phyloP scores from a whole-genome alignment of 2,797 vertebrate genomes.

The Echeneis naucrates region DNA sequence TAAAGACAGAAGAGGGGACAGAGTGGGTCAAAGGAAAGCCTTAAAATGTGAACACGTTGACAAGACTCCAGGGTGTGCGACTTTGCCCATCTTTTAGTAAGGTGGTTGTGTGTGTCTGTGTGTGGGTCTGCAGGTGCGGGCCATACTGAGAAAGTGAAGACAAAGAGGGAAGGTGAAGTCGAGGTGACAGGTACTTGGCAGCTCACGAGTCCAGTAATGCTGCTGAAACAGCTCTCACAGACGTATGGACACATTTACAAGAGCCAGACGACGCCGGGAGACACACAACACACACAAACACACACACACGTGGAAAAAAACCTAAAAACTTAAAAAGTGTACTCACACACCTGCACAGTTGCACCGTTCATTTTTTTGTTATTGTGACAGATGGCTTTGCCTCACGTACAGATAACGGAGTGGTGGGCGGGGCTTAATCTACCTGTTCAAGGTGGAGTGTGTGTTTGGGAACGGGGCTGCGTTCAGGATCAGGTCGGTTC shows the following conservation, averaged over 20 bases:
- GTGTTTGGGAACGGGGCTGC: too few species aligned
- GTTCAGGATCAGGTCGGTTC: neutral
- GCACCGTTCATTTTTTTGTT: too few species aligned
- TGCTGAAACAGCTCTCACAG: constrained; percentile 62
- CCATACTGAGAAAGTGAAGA: constrained; percentile 72
- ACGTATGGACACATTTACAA: constrained; percentile 49
- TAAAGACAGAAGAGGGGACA: neutral
- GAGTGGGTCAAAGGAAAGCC: neutral
- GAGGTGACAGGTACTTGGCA: constrained; percentile 78
- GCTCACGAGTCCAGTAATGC: constrained; percentile 59
- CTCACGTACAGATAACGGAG: too few species aligned
- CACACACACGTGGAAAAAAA: too few species aligned
- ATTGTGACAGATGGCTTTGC: too few species aligned
- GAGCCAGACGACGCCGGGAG: constrained; percentile 32
- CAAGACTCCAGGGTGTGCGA: constrained; percentile 2
- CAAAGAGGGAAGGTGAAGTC: constrained; percentile 59
- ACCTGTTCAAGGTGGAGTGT: too few species aligned
- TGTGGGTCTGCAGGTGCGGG: constrained; percentile 64
- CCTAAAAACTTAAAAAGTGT: too few species aligned
- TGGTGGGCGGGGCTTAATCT: too few species aligned
- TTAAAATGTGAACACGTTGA: constrained; percentile 19
- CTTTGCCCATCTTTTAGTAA: constrained; percentile 20
- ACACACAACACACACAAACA: constrained; percentile 32
- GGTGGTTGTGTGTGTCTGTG: constrained; percentile 18
- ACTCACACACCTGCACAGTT: too few species aligned